Base-by-base conservation (phyloP, 2,113 vertebrate species). In the Cyphomyrus plagiostoma region DNA sequence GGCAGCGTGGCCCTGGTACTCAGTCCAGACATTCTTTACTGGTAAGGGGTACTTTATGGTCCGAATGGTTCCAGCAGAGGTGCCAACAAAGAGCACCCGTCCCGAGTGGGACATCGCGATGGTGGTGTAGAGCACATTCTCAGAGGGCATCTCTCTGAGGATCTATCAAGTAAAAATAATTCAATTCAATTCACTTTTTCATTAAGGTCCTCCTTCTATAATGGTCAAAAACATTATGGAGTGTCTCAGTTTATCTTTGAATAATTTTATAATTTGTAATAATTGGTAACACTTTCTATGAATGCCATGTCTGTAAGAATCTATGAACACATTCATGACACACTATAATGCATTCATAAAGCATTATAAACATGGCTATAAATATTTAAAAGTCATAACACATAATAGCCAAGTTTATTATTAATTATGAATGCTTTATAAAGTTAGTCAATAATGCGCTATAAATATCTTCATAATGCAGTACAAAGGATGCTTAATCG, bases 1-100 rank as follows among this genome's bases (percentile, higher is more conserved):
- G n/a, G 95, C 96, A 35, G 96, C 94, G 84, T 99, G 98, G 80
- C 95, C 98, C 92, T 97, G 97, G 92, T 98, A 98, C 89, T 96
- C 96, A 0, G 94, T 95, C 96, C 97, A 99, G 83, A 97, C 97
- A 89, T 93, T 97, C 26, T 96, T 95, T 82, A 92, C 19, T 87
- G 97, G 94, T 89, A 99, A 92, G 0, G 98, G 98, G 93, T 98
- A 97, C 91, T 96, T 98, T 94, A 99, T 95, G 3, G 96, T 93
- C 90, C 97, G 96, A 82, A 99, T 91, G 9, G 96, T 96, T 17
- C 98, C 98, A 84, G 92, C 88, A 0, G 97, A 95, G 0, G 97
- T 98, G n/a, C 98, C 98, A 21, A 96, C 95, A 92, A 99, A 99
- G 66, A 99, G 77, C 58, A 96, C 94, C 82, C 94, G 94, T 0